A percentile compares a stretch with the other conserved stretches of the same genome.
phyloP scores from a whole-genome alignment of 2,113 vertebrate species.

The Ceyx cyanopectus region DNA sequence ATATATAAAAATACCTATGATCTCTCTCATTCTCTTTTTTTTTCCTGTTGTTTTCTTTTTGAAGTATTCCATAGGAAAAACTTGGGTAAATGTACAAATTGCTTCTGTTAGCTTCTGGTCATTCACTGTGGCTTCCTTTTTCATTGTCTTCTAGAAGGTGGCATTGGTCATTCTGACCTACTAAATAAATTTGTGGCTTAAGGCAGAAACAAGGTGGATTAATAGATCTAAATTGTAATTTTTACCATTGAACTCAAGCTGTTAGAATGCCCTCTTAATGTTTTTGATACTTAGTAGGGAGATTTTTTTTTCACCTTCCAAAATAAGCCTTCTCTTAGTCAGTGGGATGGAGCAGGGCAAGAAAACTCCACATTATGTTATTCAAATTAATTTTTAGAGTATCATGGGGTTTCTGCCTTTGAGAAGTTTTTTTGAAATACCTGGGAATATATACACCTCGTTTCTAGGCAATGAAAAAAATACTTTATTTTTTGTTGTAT shows the following conservation, averaged over 20 bases:
- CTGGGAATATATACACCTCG: not conserved
- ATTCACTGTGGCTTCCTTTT: not conserved
- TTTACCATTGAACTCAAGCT: not conserved
- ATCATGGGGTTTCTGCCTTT: conserved; percentile 48
- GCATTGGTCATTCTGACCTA: not conserved
- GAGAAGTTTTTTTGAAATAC: conserved; percentile 40
- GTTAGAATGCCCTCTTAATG: not conserved
- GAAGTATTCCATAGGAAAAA: not conserved
- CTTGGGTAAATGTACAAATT: not conserved
- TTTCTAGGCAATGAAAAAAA: conserved; percentile 38
- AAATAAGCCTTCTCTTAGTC: conserved; percentile 20
- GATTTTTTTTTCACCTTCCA: not conserved
- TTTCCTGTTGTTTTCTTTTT: not conserved
- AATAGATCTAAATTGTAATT: not conserved
- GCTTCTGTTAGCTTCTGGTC: not conserved
- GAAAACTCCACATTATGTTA: not conserved
- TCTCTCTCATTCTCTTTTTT: not conserved
- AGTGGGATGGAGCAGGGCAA: not conserved
- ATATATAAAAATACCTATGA: not conserved
- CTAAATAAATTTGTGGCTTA: not conserved
- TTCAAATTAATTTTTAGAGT: conserved; percentile 32
- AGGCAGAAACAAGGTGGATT: not conserved
- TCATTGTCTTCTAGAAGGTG: not conserved
- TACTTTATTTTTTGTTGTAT: conserved; percentile 15
- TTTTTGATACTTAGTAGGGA: not conserved